Percentiles rank a stretch among this genome's conserved stretches.
phyloP scores from a whole-genome alignment of 2,888 invertebrate genomes.

The Agriopis leucophaearia region DNA sequence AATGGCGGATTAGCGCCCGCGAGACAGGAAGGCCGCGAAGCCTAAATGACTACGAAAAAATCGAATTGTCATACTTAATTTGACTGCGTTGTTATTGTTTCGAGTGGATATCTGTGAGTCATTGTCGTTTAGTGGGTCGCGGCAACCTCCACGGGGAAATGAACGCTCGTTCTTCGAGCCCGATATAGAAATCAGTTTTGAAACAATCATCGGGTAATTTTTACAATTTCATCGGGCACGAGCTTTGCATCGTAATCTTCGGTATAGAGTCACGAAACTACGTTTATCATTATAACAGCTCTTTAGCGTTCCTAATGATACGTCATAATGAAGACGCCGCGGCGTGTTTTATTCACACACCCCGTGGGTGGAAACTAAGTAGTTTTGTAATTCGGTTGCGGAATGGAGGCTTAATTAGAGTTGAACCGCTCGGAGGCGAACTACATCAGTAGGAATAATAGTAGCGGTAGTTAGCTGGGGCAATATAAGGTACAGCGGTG shows the following conservation, averaged over 20 bases:
- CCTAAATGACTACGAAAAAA: slow-evolving; percentile 75
- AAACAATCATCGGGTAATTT: slow-evolving; percentile 67
- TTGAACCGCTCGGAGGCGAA: slow-evolving; percentile 55
- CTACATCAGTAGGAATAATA: slow-evolving; percentile 51
- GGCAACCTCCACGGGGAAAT: slow-evolving; percentile 57
- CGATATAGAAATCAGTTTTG: slow-evolving; percentile 66
- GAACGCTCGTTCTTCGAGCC: slow-evolving; percentile 55
- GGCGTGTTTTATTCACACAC: slow-evolving; percentile 36
- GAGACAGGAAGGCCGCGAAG: slow-evolving; percentile 79
- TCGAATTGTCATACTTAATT: slow-evolving; percentile 64
- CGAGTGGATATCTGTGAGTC: slow-evolving; percentile 40
- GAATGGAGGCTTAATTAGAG: slow-evolving; percentile 54
- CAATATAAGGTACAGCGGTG: slow-evolving; percentile 48
- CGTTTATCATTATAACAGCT: slow-evolving; percentile 45
- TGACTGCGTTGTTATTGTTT: slow-evolving; percentile 54
- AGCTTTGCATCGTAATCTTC: slow-evolving; percentile 63
- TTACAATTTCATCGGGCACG: slow-evolving; percentile 70
- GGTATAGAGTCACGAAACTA: slow-evolving; percentile 59
- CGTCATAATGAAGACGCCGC: slow-evolving; percentile 44
- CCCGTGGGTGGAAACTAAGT: slow-evolving; percentile 44
- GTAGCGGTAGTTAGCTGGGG: slow-evolving; percentile 52
- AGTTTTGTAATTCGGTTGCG: slow-evolving; percentile 41
- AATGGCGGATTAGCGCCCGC: slow-evolving; percentile 78
- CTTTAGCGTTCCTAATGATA: slow-evolving; percentile 46
- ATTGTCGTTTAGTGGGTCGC: slow-evolving; percentile 47